Base-by-base conservation (phyloP, 2,797 vertebrate species). In the Sebastes iracundus region DNA sequence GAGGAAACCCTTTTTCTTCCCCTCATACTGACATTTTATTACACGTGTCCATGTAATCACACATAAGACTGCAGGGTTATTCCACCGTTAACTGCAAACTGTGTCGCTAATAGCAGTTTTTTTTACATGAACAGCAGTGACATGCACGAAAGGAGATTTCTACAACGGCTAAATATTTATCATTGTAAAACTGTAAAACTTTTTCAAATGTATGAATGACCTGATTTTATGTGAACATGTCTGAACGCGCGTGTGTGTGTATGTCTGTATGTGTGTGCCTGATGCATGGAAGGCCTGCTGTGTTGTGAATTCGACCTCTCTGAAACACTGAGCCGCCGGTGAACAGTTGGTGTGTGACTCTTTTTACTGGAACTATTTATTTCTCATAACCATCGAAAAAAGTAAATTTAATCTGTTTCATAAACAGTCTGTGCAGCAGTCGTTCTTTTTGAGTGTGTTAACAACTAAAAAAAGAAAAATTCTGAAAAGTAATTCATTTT, bases 161-260 rank as follows among this genome's bases (percentile, higher is more conserved):
- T 89, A 72, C 85, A 87, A 80, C 70, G 46, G 90, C 71, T 76
- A 16, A 70, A 81, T 91, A 83, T 90, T 91, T 92, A 97, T 97
- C 97, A 96, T 96, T 97, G 96, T 96, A 96, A 97, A 97, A 96
- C 95, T 97, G 96, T 97, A 75, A 79, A 86, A 97, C 96, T 96
- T 97, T 93, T 95, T 92, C 93, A 96, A 96, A 96, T 94, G 97
- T 96, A 93, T 96, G 97, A 96, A 96, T 96, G 96, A 96, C 77
- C 94, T 96, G 95, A 95, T 55, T 75, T 82, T 63, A 87, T 87
- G 90, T 91, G 89, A 81, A 85, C 70, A 67, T 85, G 90, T 91
- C 65, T 71, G 83, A 73, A 70, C 6, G 79, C 61, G 85, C 28
- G 59, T 68, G 80, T 60, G 74, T 72, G 23, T 35, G 4, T 33